Percentiles rank a stretch among this genome's conserved stretches.
phyloP scores from a whole-genome alignment of 2,888 invertebrate genomes.

The Cephalotes varians region DNA sequence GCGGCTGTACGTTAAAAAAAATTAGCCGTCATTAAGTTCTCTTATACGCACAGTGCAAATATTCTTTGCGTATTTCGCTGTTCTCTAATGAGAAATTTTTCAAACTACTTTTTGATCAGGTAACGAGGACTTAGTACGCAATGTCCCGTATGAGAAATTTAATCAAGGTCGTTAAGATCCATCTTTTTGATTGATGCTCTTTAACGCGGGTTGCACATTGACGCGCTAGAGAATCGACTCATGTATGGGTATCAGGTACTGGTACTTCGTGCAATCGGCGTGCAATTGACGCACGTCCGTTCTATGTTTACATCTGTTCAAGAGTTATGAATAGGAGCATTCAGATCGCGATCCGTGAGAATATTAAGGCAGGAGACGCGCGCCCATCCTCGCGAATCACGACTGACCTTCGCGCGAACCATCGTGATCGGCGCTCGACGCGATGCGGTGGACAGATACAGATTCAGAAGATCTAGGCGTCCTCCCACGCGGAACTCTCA shows the following conservation, averaged over 20 bases:
- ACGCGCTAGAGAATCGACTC: slow-evolving; percentile 10
- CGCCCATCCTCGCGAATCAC: slow-evolving; percentile 23
- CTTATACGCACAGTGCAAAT: slow-evolving; percentile 27
- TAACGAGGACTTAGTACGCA: slow-evolving; percentile 13
- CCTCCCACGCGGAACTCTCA: background rate
- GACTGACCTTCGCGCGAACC: slow-evolving; percentile 41
- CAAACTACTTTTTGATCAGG: slow-evolving; percentile 27
- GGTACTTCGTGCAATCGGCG: background rate
- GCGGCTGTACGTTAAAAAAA: slow-evolving; percentile 21
- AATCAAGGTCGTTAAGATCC: slow-evolving; percentile 30
- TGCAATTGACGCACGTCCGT: slow-evolving; percentile 21
- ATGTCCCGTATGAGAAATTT: slow-evolving; percentile 30
- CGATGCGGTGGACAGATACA: slow-evolving; percentile 34
- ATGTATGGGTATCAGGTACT: background rate
- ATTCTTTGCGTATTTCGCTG: slow-evolving; percentile 12
- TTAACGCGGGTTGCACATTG: background rate
- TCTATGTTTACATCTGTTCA: slow-evolving; percentile 15
- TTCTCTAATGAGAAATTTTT: slow-evolving; percentile 44
- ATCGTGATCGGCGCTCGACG: slow-evolving; percentile 19
- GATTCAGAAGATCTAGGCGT: slow-evolving; percentile 15
- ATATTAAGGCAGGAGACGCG: slow-evolving; percentile 39
- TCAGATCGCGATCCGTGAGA: slow-evolving; percentile 42
- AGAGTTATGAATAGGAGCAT: slow-evolving; percentile 23
- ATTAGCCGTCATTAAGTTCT: slow-evolving; percentile 15
- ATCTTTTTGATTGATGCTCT: slow-evolving; percentile 37